Conservation (phyloP, 2,888 invertebrate genomes). For the Paralinhomoeus sp. region DNA sequence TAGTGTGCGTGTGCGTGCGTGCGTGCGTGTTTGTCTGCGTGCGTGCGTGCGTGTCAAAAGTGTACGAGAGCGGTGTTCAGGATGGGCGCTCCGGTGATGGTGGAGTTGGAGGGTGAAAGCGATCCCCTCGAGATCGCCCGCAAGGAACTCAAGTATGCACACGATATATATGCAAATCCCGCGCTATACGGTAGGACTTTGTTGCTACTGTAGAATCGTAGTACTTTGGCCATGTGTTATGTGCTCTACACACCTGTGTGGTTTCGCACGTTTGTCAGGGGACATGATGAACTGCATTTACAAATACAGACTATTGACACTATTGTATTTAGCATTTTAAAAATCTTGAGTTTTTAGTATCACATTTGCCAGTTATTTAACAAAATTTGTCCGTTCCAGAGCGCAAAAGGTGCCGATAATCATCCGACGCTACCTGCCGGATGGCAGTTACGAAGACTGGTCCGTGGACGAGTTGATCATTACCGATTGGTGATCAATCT, state of each 20-base stretch:
- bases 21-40: no score
- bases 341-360: no score
- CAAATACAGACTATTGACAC: no score
- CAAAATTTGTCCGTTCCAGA: conserved; percentile 7
- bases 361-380: no score
- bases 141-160: conserved; percentile 88
- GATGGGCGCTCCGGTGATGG: conserved; percentile 99
- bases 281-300: no score
- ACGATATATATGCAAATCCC: no score
- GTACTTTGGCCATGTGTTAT: conserved; percentile 1
- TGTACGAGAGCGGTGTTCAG: conserved; percentile 15
- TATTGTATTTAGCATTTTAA: no score
- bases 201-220: no score
- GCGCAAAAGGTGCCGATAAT: conserved; percentile 81
- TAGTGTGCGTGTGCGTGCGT: no score
- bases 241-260: no score
- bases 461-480: conserved; percentile 91
- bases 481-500: conserved; percentile 48
- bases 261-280: no score
- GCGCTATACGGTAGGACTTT: no score
- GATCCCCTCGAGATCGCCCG: conserved; percentile 94
- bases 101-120: conserved; percentile 92
- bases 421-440: conserved; percentile 80
- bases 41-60: background rate
- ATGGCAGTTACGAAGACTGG: conserved; percentile 98